Conservation (phyloP, 2,888 invertebrate species). For the Hemaris fuciformis region DNA sequence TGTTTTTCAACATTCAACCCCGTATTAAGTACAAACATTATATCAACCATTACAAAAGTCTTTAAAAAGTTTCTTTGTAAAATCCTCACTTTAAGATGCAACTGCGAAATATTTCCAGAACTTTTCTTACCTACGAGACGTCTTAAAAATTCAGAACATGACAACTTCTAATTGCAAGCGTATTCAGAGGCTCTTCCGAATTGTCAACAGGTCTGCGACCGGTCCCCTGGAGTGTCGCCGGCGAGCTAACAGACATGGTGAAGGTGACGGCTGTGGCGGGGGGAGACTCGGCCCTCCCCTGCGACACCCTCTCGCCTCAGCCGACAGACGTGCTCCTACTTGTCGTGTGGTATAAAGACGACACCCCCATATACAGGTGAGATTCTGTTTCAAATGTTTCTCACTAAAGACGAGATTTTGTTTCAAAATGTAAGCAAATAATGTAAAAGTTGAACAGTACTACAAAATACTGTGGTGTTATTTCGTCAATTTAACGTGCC, state of each 20-base stretch:
- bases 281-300: slow-evolving; percentile 90
- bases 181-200: not conserved
- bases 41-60: too few species aligned
- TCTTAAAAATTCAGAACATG: not conserved
- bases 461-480: too few species aligned
- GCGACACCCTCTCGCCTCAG: slow-evolving; percentile 90
- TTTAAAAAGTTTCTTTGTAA: too few species aligned
- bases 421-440: too few species aligned
- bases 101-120: not conserved
- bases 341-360: slow-evolving; percentile 95
- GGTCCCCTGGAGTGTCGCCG: slow-evolving; percentile 47
- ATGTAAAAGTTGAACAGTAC: too few species aligned
- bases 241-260: slow-evolving; percentile 80
- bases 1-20: too few species aligned
- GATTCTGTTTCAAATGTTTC: slow-evolving; percentile 13
- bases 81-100: too few species aligned
- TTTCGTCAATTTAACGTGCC: too few species aligned
- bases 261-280: slow-evolving; percentile 88
- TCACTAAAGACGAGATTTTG: not conserved
- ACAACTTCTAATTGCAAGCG: not conserved
- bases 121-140: not conserved
- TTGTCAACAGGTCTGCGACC: slow-evolving; percentile 63
- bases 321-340: slow-evolving; percentile 90
- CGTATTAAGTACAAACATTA: too few species aligned
- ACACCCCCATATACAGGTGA: slow-evolving; percentile 94